Conservation (phyloP, 2,113 vertebrate species). For the Spilogale gracilis region DNA sequence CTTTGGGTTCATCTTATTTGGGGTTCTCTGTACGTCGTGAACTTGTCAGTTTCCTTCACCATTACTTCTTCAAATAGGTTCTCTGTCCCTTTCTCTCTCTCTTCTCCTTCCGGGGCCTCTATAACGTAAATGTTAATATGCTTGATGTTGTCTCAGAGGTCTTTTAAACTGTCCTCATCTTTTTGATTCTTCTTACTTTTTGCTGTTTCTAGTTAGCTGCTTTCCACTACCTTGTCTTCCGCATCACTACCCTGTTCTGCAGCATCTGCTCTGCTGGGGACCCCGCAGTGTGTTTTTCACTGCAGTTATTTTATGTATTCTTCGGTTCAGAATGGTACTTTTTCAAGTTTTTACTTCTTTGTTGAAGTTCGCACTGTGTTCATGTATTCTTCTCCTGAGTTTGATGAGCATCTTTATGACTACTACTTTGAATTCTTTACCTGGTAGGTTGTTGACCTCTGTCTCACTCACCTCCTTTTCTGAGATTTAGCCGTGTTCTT, state of each 20-base stretch:
- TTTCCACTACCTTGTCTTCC: not conserved
- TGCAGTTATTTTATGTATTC: not conserved
- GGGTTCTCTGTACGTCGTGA: not conserved
- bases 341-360: not conserved
- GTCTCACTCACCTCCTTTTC: not conserved
- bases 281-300: not conserved
- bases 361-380: not conserved
- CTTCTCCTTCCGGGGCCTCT: not conserved
- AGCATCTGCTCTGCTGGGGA: not conserved
- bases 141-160: not conserved
- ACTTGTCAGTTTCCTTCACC: not conserved
- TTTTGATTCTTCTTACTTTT: not conserved
- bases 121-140: not conserved
- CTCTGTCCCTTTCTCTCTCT: not conserved
- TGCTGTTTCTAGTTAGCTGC: not conserved
- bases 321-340: not conserved
- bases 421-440: not conserved
- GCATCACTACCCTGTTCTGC: not conserved
- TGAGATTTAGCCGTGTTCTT: not conserved
- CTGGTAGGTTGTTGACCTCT: not conserved
- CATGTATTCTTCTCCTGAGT: not conserved
- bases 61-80: not conserved
- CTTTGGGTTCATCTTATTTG: not conserved
- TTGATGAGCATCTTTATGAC: not conserved
- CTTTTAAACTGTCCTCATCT: not conserved